Evolutionary conservation across 2,797 vertebrate species (phyloP).

Genomic region (Hemibagrus guttatus): DNA sequence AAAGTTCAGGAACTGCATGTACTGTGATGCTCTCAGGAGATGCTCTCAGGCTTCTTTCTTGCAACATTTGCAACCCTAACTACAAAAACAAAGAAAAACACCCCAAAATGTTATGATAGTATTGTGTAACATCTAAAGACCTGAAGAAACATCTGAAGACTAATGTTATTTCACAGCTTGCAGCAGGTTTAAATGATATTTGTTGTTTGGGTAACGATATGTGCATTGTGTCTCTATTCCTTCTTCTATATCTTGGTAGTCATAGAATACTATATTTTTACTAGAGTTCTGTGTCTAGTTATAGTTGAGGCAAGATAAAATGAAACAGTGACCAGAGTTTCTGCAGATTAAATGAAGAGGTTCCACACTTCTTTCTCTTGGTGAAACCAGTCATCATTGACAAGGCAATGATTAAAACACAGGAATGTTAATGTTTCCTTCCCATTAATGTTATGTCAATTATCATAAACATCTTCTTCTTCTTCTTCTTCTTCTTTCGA

Average conservation of each 20-base stretch:
- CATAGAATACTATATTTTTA: neutral
- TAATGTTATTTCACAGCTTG: conserved; percentile 12
- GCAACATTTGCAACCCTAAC: neutral
- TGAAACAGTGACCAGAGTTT: neutral
- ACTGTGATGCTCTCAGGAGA: neutral
- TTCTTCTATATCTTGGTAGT: too few species aligned
- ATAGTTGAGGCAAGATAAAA: neutral
- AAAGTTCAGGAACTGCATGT: neutral
- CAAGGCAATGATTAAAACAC: neutral
- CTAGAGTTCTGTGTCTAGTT: neutral
- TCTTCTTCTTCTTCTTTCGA: too few species aligned
- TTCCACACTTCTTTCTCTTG: neutral
- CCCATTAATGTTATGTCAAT: neutral
- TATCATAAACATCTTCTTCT: neutral
- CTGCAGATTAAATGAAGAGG: neutral
- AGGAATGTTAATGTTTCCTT: neutral
- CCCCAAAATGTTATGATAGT: neutral
- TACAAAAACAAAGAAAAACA: too few species aligned
- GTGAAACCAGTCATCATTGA: neutral
- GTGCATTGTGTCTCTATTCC: neutral
- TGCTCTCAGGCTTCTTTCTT: neutral
- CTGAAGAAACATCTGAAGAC: neutral
- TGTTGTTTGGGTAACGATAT: neutral
- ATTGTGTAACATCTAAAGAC: neutral
- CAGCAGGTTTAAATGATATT: neutral